These are phyloP conservation scores for Hippoglossus stenolepis DNA, from an alignment of 2,113 vertebrate species.

Conservation along the genomic window DNA sequence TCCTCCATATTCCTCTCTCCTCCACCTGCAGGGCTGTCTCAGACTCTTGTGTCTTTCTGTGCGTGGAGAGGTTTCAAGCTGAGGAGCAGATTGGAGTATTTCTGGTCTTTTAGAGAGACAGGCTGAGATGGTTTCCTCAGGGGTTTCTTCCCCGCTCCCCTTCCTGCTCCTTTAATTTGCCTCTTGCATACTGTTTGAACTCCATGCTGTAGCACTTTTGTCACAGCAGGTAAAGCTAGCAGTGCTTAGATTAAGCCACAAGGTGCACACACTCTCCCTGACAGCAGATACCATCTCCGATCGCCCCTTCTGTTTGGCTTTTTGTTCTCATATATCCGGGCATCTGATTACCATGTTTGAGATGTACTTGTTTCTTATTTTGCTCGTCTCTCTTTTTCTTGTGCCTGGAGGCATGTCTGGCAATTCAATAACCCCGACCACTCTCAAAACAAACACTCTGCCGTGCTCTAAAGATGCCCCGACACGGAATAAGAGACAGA, in stretches of 20 bases:
- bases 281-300: slow-evolving; percentile 41
- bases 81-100: not conserved
- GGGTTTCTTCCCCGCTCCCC: slow-evolving; percentile 9
- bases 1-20: not conserved
- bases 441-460: slow-evolving; percentile 58
- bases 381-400: slow-evolving; percentile 8
- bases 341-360: slow-evolving; percentile 71
- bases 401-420: slow-evolving; percentile 43
- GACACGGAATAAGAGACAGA: slow-evolving; percentile 57
- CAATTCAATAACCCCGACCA: slow-evolving; percentile 57
- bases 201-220: slow-evolving; percentile 43
- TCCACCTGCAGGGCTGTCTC: slow-evolving; percentile 28
- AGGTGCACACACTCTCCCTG: slow-evolving; percentile 27
- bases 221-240: slow-evolving; percentile 53
- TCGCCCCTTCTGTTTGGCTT: slow-evolving; percentile 35
- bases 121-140: not conserved
- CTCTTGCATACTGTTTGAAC: slow-evolving; percentile 49
- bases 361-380: slow-evolving; percentile 50
- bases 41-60: slow-evolving; percentile 30
- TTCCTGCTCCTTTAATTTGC: slow-evolving; percentile 37
- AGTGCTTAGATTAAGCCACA: slow-evolving; percentile 31
- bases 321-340: slow-evolving; percentile 60
- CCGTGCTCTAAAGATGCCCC: slow-evolving; percentile 41
- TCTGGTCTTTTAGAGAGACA: not conserved
- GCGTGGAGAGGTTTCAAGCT: slow-evolving; percentile 4